Evolutionary conservation across 2,888 invertebrate species (phyloP).

Genomic region (Brenthis hecate): DNA sequence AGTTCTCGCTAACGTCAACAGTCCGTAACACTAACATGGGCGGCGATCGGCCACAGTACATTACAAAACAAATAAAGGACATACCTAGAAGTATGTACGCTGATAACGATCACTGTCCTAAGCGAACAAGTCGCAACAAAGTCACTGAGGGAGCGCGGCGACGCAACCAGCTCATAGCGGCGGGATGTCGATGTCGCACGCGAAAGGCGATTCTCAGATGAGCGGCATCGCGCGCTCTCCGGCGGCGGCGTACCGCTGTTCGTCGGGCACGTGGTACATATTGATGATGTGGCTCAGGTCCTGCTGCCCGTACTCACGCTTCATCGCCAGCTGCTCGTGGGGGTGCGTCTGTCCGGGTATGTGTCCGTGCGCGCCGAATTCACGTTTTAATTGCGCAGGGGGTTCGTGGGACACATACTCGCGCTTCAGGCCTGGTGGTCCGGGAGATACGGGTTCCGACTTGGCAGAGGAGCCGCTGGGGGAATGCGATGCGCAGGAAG

Average conservation of each 20-base stretch:
- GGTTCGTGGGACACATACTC: constrained; percentile 80
- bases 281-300: constrained; percentile 86
- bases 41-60: constrained; percentile 48
- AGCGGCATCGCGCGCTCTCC: constrained; percentile 85
- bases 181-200: constrained; percentile 84
- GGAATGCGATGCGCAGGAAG: constrained; percentile 89
- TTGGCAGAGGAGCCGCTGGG: constrained; percentile 94
- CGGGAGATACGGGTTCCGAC: constrained; percentile 93
- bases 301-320: constrained; percentile 87
- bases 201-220: constrained; percentile 85
- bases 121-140: constrained; percentile 62
- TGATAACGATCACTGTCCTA: constrained; percentile 75
- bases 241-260: constrained; percentile 83
- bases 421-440: constrained; percentile 83
- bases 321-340: constrained; percentile 81
- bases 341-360: constrained; percentile 61
- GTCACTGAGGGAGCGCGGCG: constrained; percentile 80
- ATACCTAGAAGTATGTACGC: constrained; percentile 77
- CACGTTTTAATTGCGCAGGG: constrained; percentile 77
- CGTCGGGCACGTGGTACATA: constrained; percentile 86
- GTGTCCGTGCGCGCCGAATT: constrained; percentile 77
- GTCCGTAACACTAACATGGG: constrained; percentile 72
- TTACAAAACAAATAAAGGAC: constrained; percentile 77
- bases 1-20: constrained; percentile 58
- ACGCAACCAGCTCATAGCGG: constrained; percentile 82